Evolutionary conservation across 1,140 invertebrate genomes (phyloP).

Genomic region (Camponotus floridanus): DNA sequence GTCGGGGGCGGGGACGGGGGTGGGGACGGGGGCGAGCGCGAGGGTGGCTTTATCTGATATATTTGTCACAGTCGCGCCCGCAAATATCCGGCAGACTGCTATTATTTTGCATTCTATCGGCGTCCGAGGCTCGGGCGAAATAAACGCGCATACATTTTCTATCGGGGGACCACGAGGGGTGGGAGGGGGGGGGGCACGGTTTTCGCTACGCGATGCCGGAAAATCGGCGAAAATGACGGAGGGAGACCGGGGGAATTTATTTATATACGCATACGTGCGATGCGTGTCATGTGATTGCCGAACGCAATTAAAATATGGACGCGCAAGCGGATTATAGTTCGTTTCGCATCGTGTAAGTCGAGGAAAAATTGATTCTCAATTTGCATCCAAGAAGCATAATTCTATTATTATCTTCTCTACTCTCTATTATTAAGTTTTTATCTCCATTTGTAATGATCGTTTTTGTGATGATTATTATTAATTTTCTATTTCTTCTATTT

Average conservation of each 20-base stretch:
- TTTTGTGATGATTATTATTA: not conserved
- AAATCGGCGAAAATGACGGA: conserved; percentile 31
- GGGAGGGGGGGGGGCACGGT: not conserved
- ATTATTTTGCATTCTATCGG: conserved; percentile 71
- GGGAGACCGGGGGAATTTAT: conserved; percentile 5
- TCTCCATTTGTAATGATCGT: not conserved
- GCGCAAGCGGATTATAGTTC: conserved; percentile 21
- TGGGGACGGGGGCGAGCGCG: not conserved
- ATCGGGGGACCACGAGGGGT: not conserved
- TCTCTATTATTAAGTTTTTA: not conserved
- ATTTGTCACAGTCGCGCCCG: conserved; percentile 70
- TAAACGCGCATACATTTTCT: conserved; percentile 58
- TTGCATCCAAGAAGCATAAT: conserved; percentile 35
- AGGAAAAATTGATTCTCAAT: conserved; percentile 23
- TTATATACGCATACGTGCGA: conserved; percentile 17
- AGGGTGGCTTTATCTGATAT: conserved; percentile 69
- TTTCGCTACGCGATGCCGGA: conserved; percentile 33
- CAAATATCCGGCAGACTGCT: conserved; percentile 74
- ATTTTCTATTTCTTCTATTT: not conserved
- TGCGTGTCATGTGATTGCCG: conserved; percentile 12
- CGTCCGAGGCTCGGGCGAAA: conserved; percentile 51
- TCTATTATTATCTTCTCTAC: conserved; percentile 2
- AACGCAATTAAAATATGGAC: conserved; percentile 47
- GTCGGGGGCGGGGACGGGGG: not conserved
- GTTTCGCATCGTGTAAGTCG: conserved; percentile 3